These are phyloP conservation scores for Cyphomyrus plagiostoma DNA, from an alignment of 2,113 vertebrate genomes.

Conservation along the genomic window DNA sequence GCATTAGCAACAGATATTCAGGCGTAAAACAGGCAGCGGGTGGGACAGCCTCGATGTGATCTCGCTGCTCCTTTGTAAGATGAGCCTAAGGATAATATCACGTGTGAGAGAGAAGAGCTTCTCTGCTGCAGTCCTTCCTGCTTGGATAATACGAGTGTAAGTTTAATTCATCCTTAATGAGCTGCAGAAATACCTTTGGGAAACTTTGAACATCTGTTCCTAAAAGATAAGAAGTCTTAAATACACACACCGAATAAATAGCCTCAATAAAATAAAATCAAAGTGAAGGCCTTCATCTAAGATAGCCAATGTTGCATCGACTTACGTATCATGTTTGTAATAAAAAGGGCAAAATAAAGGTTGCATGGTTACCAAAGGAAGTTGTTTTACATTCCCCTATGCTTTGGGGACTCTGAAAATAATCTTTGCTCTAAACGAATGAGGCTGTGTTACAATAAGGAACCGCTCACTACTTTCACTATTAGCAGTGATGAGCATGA, in stretches of 20 bases:
- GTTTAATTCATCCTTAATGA: conserved; percentile 66
- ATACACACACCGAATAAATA: conserved; percentile 41
- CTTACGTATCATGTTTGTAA: background rate
- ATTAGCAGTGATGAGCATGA: background rate
- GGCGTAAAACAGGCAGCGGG: background rate
- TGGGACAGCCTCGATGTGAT: conserved; percentile 14
- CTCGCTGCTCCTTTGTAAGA: conserved; percentile 47
- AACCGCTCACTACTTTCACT: background rate
- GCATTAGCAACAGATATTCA: background rate
- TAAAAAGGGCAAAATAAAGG: background rate
- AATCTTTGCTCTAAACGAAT: background rate
- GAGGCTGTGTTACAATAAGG: background rate
- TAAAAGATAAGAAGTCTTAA: conserved; percentile 66
- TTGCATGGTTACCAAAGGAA: background rate
- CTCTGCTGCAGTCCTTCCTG: conserved; percentile 53
- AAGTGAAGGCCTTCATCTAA: conserved; percentile 28
- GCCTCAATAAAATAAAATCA: conserved; percentile 9
- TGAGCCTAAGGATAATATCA: conserved; percentile 62
- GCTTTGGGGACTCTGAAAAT: background rate
- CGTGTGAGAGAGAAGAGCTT: conserved; percentile 47
- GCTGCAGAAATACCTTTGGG: conserved; percentile 60
- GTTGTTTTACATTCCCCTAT: background rate
- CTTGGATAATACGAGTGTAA: conserved; percentile 55
- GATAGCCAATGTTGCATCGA: background rate
- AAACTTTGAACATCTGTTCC: conserved; percentile 67